These are phyloP conservation scores for Periophthalmodon schlosseri DNA, from an alignment of 2,113 vertebrate species.

Conservation along the genomic window DNA sequence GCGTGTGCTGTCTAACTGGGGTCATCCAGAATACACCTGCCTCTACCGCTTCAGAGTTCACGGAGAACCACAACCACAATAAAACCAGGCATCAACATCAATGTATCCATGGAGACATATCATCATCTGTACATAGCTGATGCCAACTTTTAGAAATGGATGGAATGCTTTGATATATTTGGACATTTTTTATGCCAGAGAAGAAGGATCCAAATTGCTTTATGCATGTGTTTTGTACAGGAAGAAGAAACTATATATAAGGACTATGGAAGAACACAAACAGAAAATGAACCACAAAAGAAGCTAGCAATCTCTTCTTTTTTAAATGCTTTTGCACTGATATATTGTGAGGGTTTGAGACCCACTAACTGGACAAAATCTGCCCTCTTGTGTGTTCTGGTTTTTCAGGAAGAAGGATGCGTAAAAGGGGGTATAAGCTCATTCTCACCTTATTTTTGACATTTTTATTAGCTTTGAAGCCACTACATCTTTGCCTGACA, in stretches of 20 bases:
- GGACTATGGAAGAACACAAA: slow-evolving; percentile 26
- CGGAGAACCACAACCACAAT: slow-evolving; percentile 65
- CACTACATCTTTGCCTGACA: slow-evolving; percentile 39
- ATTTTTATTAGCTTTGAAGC: slow-evolving; percentile 47
- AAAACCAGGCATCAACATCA: slow-evolving; percentile 26
- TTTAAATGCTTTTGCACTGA: slow-evolving; percentile 68
- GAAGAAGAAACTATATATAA: slow-evolving; percentile 41
- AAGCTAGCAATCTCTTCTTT: slow-evolving; percentile 46
- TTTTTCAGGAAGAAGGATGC: slow-evolving; percentile 16
- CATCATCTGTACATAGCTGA: slow-evolving; percentile 65
- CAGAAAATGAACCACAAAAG: slow-evolving; percentile 41
- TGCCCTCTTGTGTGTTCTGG: slow-evolving; percentile 15
- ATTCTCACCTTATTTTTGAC: slow-evolving; percentile 30
- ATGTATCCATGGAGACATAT: slow-evolving; percentile 31
- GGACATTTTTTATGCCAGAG: slow-evolving; percentile 42
- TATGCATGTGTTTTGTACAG: slow-evolving; percentile 29
- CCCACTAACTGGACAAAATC: slow-evolving; percentile 35
- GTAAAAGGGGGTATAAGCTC: slow-evolving; percentile 27
- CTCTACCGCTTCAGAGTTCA: slow-evolving; percentile 93
- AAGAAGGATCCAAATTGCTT: slow-evolving; percentile 31
- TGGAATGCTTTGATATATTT: slow-evolving; percentile 19
- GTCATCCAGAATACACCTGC: slow-evolving; percentile 91
- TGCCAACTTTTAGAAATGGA: slow-evolving; percentile 21
- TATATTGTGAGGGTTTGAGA: slow-evolving; percentile 15
- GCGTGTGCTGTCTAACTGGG: slow-evolving; percentile 92